Base-by-base conservation (phyloP, 2,113 vertebrate genomes). In the Cercopithecus mona region DNA sequence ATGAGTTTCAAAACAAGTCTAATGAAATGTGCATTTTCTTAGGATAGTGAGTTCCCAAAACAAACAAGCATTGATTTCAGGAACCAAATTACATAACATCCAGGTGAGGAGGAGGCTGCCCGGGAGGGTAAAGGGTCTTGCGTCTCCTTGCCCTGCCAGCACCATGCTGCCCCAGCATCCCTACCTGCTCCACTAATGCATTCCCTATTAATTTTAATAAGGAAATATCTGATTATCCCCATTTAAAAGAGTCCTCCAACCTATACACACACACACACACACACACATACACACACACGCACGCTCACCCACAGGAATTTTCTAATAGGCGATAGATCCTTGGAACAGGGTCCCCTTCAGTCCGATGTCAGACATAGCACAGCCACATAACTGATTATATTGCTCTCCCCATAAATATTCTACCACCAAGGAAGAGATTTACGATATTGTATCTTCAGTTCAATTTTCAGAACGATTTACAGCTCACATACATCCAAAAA, bases 401-500 rank as follows among this genome's bases (percentile, higher is more conserved):
- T 12, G 94, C 95, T 94, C 81, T 92, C 88, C 82, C 97, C 93
- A 91, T 98, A 98, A 98, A 98, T 98, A 97, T 97, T 92, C 97
- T 84, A 66, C 96, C 97, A 95, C 96, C 96, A 79, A 94, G 68
- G 85, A 96, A 93, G 94, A 97, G 98, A 98, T 98, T 98, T 97
- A 98, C 23, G 88, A 94, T 89, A 93, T 79, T 97, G 97, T 94
- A 97, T 97, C 96, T 98, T 97, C 95, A 38, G 97, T 97, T 98
- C 98, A 97, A 98, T 98, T 97, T 97, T 95, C 97, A 98, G 95
- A 97, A 97, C 94, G 70, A 98, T 98, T 98, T 98, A 98, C 95
- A 93, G 97, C 97, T 97, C 97, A 93, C 96, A 94, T 94, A 95
- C 96, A 97, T 96, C 97, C 96, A 94, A 90, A 97, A 98, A 96